A percentile compares a stretch with the other conserved stretches of the same genome.
These are phyloP conservation scores for Monarcha castaneiventris DNA, from an alignment of 2,113 vertebrate species.

Conservation along the genomic window DNA sequence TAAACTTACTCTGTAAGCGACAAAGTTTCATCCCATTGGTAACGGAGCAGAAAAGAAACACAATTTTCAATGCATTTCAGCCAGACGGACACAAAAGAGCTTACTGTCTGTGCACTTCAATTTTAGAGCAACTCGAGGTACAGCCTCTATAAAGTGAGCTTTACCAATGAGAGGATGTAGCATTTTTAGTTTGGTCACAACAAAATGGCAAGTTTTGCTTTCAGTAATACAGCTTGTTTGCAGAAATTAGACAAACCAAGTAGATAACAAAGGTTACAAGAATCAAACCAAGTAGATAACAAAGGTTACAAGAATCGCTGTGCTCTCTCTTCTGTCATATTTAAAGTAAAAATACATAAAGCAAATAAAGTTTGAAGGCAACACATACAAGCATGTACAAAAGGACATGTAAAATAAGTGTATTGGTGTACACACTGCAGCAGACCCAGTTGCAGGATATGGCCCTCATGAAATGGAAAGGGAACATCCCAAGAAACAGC, in stretches of 20 bases:
- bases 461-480: not conserved
- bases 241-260: not conserved
- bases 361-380: not conserved
- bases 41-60: conserved; percentile 23
- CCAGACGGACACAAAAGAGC: not conserved
- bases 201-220: not conserved
- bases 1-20: not conserved
- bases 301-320: not conserved
- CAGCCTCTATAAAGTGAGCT: not conserved
- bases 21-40: conserved; percentile 37
- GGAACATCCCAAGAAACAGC: not conserved
- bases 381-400: not conserved
- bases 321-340: not conserved
- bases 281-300: not conserved
- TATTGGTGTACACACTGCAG: not conserved
- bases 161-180: not conserved
- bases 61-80: conserved; percentile 13
- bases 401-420: not conserved
- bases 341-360: not conserved
- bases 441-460: not conserved
- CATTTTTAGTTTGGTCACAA: not conserved
- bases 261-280: not conserved
- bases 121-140: not conserved
- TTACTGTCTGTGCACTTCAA: not conserved
- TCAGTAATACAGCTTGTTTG: not conserved